Conservation (phyloP, 2,888 invertebrate genomes). For the Unio pictorum region DNA sequence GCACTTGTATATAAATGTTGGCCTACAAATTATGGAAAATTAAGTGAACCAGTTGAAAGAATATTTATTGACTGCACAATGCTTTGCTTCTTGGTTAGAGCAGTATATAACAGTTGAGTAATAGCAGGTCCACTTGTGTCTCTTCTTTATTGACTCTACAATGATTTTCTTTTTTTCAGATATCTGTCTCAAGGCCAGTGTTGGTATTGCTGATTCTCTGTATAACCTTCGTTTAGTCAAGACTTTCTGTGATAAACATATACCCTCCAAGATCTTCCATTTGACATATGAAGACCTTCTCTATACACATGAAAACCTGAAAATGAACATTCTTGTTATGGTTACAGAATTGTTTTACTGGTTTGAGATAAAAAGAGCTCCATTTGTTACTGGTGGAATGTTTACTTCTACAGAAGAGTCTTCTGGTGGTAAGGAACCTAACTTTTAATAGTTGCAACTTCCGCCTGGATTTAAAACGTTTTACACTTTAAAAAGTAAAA, state of each 20-base stretch:
- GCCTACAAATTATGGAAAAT: too few species aligned
- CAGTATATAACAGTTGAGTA: not conserved
- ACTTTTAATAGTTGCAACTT: too few species aligned
- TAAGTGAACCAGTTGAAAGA: too few species aligned
- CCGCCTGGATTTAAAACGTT: too few species aligned
- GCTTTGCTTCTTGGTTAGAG: too few species aligned
- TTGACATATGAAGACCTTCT: constrained; percentile 96
- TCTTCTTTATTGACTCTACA: not conserved
- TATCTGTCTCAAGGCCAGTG: constrained; percentile 75
- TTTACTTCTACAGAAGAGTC: too few species aligned
- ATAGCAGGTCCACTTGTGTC: not conserved
- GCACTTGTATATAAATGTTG: too few species aligned
- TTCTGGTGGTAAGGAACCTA: too few species aligned
- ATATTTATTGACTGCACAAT: too few species aligned
- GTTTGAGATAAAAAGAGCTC: constrained; percentile 83
- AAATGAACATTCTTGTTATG: constrained; percentile 90
- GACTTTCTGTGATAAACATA: constrained; percentile 86
- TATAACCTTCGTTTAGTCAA: constrained; percentile 91
- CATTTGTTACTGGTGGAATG: constrained; percentile 26
- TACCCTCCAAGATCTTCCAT: constrained; percentile 92
- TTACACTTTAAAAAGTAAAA: too few species aligned
- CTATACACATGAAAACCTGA: constrained; percentile 93
- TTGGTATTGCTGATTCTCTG: constrained; percentile 89
- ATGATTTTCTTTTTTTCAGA: constrained; percentile 53
- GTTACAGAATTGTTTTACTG: constrained; percentile 94